A percentile compares a stretch with the other conserved stretches of the same genome.
Evolutionary conservation across 1,140 invertebrate genomes (phyloP).

Genomic region (Druon quercuslanigerum): DNA sequence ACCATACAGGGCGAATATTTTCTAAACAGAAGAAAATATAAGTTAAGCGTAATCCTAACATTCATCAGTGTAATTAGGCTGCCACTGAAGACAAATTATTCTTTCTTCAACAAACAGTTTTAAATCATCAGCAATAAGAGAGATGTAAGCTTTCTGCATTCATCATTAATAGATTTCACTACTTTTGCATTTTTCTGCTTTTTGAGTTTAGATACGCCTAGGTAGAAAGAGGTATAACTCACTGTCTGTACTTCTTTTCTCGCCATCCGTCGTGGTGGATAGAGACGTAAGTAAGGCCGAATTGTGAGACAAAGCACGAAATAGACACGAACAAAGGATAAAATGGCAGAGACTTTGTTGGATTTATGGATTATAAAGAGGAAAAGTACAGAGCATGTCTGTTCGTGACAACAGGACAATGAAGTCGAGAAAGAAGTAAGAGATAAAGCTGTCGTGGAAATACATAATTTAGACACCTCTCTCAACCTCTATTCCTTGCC

Average conservation of each 20-base stretch:
- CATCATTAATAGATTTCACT: too few species aligned
- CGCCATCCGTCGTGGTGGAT: constrained; percentile 20
- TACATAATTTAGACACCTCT: constrained; percentile 70
- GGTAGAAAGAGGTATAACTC: background rate
- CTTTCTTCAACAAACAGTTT: too few species aligned
- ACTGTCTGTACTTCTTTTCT: constrained; percentile 1
- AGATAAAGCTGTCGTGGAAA: constrained; percentile 68
- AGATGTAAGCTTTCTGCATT: too few species aligned
- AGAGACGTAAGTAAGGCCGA: constrained; percentile 60
- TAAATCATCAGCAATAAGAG: too few species aligned
- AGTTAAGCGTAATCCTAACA: too few species aligned
- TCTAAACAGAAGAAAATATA: too few species aligned
- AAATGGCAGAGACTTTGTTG: constrained; percentile 68
- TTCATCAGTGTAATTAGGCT: too few species aligned
- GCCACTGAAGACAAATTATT: too few species aligned
- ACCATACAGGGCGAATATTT: too few species aligned
- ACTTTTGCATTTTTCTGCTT: background rate
- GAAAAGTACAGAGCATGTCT: constrained; percentile 58
- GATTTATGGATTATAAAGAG: constrained; percentile 73
- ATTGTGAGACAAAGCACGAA: constrained; percentile 63
- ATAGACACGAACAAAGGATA: constrained; percentile 58
- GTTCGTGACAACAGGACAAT: constrained; percentile 70
- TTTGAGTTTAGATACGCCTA: background rate
- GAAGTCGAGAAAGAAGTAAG: constrained; percentile 69
- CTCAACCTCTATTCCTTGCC: constrained; percentile 45